phyloP scores from a whole-genome alignment of 2,113 vertebrate genomes.

The Podocnemis expansa region DNA sequence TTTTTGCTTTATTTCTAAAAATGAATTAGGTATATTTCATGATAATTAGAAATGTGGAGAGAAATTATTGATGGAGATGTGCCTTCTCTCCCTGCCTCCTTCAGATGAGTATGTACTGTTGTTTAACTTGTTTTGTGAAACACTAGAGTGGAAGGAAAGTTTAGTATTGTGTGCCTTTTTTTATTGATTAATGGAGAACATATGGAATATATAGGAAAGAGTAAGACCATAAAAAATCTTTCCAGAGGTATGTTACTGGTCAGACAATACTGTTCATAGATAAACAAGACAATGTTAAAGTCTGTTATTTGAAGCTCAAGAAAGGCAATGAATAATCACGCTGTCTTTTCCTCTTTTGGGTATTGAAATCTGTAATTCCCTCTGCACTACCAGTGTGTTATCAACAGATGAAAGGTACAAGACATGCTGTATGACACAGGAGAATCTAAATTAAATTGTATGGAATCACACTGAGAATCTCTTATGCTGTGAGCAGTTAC shows the following conservation, averaged over 20 bases:
- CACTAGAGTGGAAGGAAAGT: background rate
- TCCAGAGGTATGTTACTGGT: slow-evolving; percentile 28
- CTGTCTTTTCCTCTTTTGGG: background rate
- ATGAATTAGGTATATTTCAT: background rate
- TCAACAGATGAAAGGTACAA: background rate
- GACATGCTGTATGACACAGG: background rate
- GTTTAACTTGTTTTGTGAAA: background rate
- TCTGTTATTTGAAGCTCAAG: background rate
- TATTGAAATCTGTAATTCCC: background rate
- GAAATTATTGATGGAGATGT: background rate
- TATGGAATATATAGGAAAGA: slow-evolving; percentile 2
- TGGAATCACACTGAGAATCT: background rate
- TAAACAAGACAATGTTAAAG: background rate
- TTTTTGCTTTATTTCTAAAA: background rate
- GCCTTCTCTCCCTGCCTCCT: background rate
- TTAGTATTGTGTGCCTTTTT: background rate
- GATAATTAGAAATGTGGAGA: background rate
- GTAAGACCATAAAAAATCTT: slow-evolving; percentile 11
- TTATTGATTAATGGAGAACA: slow-evolving; percentile 1
- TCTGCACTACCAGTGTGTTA: background rate
- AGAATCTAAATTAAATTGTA: background rate
- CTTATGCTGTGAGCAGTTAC: background rate
- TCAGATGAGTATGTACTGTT: background rate
- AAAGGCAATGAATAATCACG: background rate
- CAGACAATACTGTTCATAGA: background rate